A percentile compares a stretch with the other conserved stretches of the same genome.
Evolutionary conservation across 2,113 vertebrate species (phyloP).

Genomic region (Corythornis vintsioides): DNA sequence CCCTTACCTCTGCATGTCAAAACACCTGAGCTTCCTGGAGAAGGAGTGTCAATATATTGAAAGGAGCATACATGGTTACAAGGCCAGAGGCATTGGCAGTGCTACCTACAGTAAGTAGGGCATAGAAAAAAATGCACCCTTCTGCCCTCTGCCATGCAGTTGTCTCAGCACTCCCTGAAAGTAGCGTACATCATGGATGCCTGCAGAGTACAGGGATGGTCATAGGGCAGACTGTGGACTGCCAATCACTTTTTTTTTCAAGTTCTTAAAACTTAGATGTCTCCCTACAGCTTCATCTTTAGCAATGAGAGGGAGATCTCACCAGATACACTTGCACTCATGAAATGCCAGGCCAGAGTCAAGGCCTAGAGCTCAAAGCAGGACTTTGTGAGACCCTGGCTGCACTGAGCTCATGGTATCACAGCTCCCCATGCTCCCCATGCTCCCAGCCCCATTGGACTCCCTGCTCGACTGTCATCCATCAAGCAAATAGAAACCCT

Average conservation of each 20-base stretch:
- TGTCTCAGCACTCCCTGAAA: not conserved
- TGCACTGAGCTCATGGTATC: not conserved
- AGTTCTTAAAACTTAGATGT: not conserved
- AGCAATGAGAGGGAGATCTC: not conserved
- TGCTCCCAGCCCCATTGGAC: no score
- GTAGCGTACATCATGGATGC: not conserved
- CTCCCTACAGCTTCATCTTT: not conserved
- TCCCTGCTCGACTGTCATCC: not conserved
- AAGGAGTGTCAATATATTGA: not conserved
- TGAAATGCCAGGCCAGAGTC: not conserved
- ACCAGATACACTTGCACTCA: not conserved
- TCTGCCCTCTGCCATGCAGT: not conserved
- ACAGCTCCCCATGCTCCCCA: not conserved
- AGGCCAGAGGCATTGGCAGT: not conserved
- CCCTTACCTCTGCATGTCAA: not conserved
- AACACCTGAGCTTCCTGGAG: not conserved
- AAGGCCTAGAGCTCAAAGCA: not conserved
- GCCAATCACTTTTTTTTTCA: not conserved
- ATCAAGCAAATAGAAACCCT: not conserved
- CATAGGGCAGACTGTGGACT: not conserved
- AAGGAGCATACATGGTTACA: not conserved
- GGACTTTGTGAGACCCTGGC: accelerated
- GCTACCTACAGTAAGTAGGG: not conserved
- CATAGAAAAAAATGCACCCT: not conserved
- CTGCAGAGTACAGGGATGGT: not conserved